Evolutionary conservation across 2,113 vertebrate species (phyloP).

Genomic region (Haemorhous mexicanus): DNA sequence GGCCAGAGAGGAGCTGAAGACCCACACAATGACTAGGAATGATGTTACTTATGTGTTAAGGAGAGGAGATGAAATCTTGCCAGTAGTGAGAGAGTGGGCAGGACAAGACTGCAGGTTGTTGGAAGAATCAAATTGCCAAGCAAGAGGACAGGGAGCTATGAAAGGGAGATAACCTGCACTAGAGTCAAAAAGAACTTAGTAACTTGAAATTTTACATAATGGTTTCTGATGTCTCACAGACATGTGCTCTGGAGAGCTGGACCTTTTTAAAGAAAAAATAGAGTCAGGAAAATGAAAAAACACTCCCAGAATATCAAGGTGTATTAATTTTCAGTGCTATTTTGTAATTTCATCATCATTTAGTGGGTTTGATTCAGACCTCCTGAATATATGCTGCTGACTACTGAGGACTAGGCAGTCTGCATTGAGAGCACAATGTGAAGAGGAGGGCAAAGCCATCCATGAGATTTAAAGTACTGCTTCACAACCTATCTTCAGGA

Average conservation of each 20-base stretch:
- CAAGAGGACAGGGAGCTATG: not conserved
- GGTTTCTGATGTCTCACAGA: not conserved
- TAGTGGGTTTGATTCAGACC: not conserved
- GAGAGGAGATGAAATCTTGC: not conserved
- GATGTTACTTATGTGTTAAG: not conserved
- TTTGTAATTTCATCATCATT: not conserved
- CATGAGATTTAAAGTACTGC: not conserved
- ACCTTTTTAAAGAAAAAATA: not conserved
- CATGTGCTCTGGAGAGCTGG: not conserved
- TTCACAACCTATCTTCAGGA: not conserved
- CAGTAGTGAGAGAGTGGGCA: not conserved
- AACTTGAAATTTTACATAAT: not conserved
- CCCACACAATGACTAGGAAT: not conserved
- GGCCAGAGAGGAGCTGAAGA: not conserved
- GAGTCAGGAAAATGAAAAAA: not conserved
- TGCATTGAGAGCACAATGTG: not conserved
- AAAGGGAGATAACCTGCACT: not conserved
- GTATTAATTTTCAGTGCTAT: not conserved
- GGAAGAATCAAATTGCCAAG: not conserved
- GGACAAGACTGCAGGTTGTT: not conserved
- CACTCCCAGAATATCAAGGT: not conserved
- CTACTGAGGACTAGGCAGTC: not conserved
- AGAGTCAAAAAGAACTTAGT: not conserved
- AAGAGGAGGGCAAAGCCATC: not conserved
- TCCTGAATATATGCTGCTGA: not conserved